Percentiles rank a stretch among this genome's conserved stretches.
phyloP scores from a whole-genome alignment of 2,113 vertebrate species.

The Vicugna pacos region DNA sequence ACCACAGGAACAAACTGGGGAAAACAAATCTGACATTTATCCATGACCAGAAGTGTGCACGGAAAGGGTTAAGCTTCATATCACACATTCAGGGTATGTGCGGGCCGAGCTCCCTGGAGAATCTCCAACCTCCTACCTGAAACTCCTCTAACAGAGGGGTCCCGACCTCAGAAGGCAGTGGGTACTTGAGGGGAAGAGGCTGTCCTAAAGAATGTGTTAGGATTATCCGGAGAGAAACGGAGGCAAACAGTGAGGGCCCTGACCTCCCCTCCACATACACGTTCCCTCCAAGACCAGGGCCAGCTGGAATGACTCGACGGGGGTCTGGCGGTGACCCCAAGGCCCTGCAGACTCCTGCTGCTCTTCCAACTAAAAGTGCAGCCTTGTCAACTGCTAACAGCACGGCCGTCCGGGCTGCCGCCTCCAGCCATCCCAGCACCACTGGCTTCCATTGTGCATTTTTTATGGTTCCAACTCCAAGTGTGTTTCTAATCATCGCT shows the following conservation, averaged over 20 bases:
- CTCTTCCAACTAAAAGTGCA: too few relatives aligned
- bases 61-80: not conserved
- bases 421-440: not conserved
- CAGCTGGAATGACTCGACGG: not conserved
- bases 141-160: not conserved
- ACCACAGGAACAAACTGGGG: not conserved
- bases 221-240: not conserved
- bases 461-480: slow-evolving; percentile 36
- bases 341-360: not conserved
- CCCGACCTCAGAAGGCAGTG: not conserved
- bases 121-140: too few relatives aligned
- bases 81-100: not conserved
- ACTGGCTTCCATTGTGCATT: not conserved
- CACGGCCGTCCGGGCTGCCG: fast-evolving
- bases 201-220: not conserved
- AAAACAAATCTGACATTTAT: not conserved
- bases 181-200: fast-evolving
- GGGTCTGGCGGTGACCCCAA: not conserved
- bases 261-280: too few relatives aligned
- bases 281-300: not conserved
- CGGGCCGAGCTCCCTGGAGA: not conserved
- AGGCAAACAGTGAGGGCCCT: not conserved
- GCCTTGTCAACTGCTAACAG: not conserved
- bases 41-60: not conserved
- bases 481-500: slow-evolving; percentile 67